Base-by-base conservation (phyloP, 2,797 vertebrate species). In the Hephaestus fuliginosus region DNA sequence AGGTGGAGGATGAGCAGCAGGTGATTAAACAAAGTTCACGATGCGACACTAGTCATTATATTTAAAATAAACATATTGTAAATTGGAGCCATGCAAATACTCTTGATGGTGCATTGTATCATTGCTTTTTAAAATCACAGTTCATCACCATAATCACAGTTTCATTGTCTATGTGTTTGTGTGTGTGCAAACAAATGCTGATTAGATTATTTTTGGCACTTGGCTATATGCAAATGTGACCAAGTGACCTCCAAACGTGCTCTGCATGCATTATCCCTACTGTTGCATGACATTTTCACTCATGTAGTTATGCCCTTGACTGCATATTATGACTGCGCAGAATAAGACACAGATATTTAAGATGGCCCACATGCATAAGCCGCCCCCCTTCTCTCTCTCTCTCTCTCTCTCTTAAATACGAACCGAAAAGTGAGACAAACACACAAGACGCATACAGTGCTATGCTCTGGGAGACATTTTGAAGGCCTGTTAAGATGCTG, bases 271-370 rank as follows among this genome's bases (percentile, higher is more conserved):
- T 82, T 80, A 82, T 70, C 51, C 41, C 52, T 15, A 63, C 73
- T 74, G 76, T 65, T 67, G 81, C 82, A 70, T 78, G 89, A 82
- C 84, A 89, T 91, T 90, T 90, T 86, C 85, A 83, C 82, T 92
- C 83, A 80, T 82, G 79, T 25, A 75, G 87, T 85, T 81, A 78
- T 81, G 87, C 81, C 84, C 83, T 90, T 89, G 83, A 89, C 88
- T 89, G 83, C 83, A 85, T 83, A 89, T 88, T 85, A 75, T 84
- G 81, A 87, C 77, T 75, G 64, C 5, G 76, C 81, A 83, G 71
- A 89, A 80, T 53, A 75, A 85, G 76, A 76, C 70, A 71, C 53
- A 58, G 60, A 86, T 79, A 88, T 86, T 82, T 43, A 80, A 83
- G 71, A 60, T 25, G 10, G 71, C 20, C 55, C 28, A 70, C 72